Evolutionary conservation across 1,140 invertebrate species (phyloP), one percentile per base, ranked within the genome.

Genomic region (Condylostylus longicornis): DNA sequence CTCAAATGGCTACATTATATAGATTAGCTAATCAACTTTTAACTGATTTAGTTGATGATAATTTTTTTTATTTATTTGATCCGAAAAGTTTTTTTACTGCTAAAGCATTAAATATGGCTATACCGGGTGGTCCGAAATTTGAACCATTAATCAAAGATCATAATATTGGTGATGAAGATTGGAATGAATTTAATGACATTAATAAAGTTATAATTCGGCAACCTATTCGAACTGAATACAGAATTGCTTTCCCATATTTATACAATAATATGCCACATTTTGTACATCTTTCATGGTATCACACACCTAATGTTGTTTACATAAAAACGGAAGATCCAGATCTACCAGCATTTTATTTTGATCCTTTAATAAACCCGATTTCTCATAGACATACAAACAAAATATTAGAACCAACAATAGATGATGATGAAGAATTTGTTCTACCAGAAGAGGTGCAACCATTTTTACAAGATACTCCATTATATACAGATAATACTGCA

Each of bases 321-420:
- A 98, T 99, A 48, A 98, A 98, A 72, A 98, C 95, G 2, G 96
- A 99, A 69, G 96, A 99, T 77, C 94, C 95, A n/a, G 96, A 99
- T 68, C 69, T 99, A 36, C 96, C 96, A 15, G 96, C 95, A 1
- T 99, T 98, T 63, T 98, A 99, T 62, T 99, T 98, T 69, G 96
- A 99, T 72, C 96, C 96, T 1, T 67, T 99, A 5, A 98, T 99
- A 42, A 98, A 98, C 68, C 94, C 96, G 4, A 98, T 98, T 48
- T 93, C 94, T 8, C 90, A 97, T 63, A 71, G 91, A 48, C 85
- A 93, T 66, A 76, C 86, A 18, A 12, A 61, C 3, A 43, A 84
- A 66, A 75, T 78, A 9, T 54, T 78, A 20, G 88, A 94, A 54
- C 82, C 82, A 2, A 53, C 87, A 33, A 82, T 88, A 3, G 89